phyloP scores from a whole-genome alignment of 2,888 invertebrate species.

The Venusia cambrica region DNA sequence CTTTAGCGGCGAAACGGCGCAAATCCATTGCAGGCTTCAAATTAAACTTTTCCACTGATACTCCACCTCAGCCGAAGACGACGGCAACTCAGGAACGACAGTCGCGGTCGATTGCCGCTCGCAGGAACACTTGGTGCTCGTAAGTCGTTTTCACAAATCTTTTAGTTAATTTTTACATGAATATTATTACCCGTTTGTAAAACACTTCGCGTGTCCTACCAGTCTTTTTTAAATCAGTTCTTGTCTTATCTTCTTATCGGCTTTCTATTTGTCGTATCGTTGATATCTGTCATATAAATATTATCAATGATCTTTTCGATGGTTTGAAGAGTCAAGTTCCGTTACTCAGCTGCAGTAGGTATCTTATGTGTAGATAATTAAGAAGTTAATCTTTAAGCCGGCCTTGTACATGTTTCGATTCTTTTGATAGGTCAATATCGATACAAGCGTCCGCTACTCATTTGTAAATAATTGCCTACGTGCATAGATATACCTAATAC shows the following conservation, averaged over 20 bases:
- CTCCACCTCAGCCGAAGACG: slow-evolving; percentile 45
- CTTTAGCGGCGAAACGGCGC: slow-evolving; percentile 71
- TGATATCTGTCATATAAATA: slow-evolving; percentile 29
- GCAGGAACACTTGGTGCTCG: slow-evolving; percentile 80
- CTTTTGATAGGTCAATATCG: too few species aligned
- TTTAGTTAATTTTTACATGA: slow-evolving; percentile 29
- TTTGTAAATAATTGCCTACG: slow-evolving; percentile 30
- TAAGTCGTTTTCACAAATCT: too few species aligned
- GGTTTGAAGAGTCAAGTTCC: too few species aligned
- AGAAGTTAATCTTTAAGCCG: slow-evolving; percentile 36
- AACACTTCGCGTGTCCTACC: neutral
- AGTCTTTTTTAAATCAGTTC: slow-evolving; percentile 31
- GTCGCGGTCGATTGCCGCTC: slow-evolving; percentile 55
- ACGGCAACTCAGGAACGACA: slow-evolving; percentile 43
- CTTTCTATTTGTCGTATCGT: slow-evolving; percentile 34
- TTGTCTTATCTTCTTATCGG: slow-evolving; percentile 42
- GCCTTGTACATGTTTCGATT: slow-evolving; percentile 44
- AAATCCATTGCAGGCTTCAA: slow-evolving; percentile 72
- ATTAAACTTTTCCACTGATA: slow-evolving; percentile 46
- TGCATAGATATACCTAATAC: slow-evolving; percentile 1
- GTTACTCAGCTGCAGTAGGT: too few species aligned
- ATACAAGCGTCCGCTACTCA: slow-evolving; percentile 37
- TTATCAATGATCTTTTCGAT: slow-evolving; percentile 21
- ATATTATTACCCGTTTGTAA: neutral
- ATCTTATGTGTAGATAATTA: too few species aligned